phyloP scores from a whole-genome alignment of 92 coral and sea anemone genomes.

The Zoanthus sociatus region DNA sequence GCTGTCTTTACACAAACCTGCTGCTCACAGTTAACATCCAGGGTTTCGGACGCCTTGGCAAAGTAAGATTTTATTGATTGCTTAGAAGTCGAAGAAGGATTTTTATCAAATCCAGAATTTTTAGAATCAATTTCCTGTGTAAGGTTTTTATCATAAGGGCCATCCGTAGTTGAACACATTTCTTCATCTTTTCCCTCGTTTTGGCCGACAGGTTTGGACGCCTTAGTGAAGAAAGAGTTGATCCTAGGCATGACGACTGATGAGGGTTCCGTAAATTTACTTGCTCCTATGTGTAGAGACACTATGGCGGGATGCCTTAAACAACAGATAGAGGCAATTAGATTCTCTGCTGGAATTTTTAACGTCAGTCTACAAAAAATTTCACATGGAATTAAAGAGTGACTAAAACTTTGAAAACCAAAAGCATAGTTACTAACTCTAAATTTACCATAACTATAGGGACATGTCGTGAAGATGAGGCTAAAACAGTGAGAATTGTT shows the following conservation, averaged over 20 bases:
- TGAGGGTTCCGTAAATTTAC: conserved; percentile 80
- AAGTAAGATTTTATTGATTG: not conserved
- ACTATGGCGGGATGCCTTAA: conserved; percentile 90
- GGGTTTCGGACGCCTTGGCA: not conserved
- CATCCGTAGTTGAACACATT: not conserved
- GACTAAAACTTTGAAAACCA: not conserved
- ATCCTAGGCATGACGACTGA: conserved; percentile 72
- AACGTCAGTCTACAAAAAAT: not conserved
- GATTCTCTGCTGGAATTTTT: not conserved
- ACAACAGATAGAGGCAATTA: conserved; percentile 26
- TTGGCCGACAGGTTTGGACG: conserved; percentile 38
- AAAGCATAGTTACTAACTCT: too few species aligned
- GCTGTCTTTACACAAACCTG: too few species aligned
- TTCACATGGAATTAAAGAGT: not conserved
- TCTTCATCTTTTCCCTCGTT: not conserved
- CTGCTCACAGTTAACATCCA: not conserved
- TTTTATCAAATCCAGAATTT: not conserved
- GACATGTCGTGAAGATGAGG: too few species aligned
- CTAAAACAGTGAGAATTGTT: too few species aligned
- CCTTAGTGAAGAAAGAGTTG: conserved; percentile 82
- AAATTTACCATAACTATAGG: too few species aligned
- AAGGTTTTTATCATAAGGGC: not conserved
- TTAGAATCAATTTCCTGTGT: not conserved
- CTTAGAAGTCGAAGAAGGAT: not conserved
- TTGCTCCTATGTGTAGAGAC: conserved; percentile 76